Base-by-base conservation (phyloP, 2,888 invertebrate genomes). In the Patella pellucida region DNA sequence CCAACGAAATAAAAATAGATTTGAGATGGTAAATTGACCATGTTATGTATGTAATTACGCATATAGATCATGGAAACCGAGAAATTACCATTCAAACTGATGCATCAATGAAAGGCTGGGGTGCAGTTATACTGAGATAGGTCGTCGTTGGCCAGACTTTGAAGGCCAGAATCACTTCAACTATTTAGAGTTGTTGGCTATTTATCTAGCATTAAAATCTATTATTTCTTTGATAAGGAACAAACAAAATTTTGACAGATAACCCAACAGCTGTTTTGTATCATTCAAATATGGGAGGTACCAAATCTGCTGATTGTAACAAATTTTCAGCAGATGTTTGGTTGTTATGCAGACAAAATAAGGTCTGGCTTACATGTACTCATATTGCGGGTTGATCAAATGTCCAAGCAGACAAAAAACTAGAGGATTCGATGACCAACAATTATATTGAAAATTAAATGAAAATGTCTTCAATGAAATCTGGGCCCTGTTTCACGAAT, bases 151-250 rank as follows among this genome's bases (percentile, higher is more conserved):
- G 62, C 62, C 4, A 11, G 62, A 62, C 19, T 19, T 11, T 19
- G 19, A 62, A 62, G 23, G 62, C 3, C n/a, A 62, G 11, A n/a
- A 62, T 11, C 62, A 62, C 62, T 19, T 62, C 19, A 62, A 19
- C 19, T 62, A 19, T 62, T 62, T 62, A 19, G 62, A 62, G 23
- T 62, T 62, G 12, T 23, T 62, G 9, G 62, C 62, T 62, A 23
- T 62, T 19, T 62, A 62, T 62, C 62, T 19, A n/a, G 62, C 19
- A 62, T 62, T 62, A 14, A 62, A 23, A 62, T n/a, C 62, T 62
- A 19, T 62, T 62, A 19, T n/a, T 62, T 9, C 2, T 19, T n/a
- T 62, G 11, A 9, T 19, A 62, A 11, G n/a, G 12, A 62, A n/a
- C 9, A 19, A 23, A 19, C 62, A 62, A 62, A 62, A n/a, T 62